A percentile compares a stretch with the other conserved stretches of the same genome.
phyloP scores from a whole-genome alignment of 2,113 vertebrate species.

The Phrynosoma blainvillii region DNA sequence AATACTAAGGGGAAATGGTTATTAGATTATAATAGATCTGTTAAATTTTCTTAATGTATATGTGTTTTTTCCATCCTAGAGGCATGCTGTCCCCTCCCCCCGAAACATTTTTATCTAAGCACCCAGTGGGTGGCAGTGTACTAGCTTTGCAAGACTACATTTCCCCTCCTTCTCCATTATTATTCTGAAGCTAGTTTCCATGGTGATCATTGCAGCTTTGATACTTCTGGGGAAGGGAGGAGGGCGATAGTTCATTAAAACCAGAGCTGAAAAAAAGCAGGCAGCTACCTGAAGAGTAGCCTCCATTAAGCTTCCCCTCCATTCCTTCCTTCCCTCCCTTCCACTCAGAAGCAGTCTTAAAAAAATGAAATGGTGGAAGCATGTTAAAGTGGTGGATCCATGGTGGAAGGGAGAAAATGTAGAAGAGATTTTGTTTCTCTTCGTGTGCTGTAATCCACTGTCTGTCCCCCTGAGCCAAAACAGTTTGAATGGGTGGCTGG shows the following conservation, averaged over 20 bases:
- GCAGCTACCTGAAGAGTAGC: slow-evolving; percentile 21
- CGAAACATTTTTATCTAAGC: slow-evolving; percentile 46
- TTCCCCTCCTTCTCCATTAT: neutral
- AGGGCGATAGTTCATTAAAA: slow-evolving; percentile 51
- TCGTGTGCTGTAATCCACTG: neutral
- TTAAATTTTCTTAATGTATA: neutral
- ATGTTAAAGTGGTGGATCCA: slow-evolving; percentile 21
- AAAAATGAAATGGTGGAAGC: neutral
- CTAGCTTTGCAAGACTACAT: slow-evolving; percentile 65
- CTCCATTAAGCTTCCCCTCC: neutral
- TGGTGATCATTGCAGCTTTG: slow-evolving; percentile 83
- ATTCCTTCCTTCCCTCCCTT: neutral
- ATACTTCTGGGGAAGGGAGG: slow-evolving; percentile 51
- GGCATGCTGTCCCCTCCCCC: slow-evolving; percentile 17
- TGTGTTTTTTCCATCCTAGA: neutral
- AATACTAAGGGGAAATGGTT: neutral
- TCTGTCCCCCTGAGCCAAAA: neutral
- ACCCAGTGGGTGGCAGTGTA: slow-evolving; percentile 85
- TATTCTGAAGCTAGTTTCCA: slow-evolving; percentile 85
- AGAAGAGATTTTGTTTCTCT: neutral
- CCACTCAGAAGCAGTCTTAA: neutral
- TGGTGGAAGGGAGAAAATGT: neutral
- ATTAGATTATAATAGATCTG: neutral
- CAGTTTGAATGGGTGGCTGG: slow-evolving; percentile 11
- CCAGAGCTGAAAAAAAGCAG: neutral